Percentiles rank a stretch among this genome's conserved stretches.
phyloP scores from a whole-genome alignment of 2,888 invertebrate species.

The Sarcophaga subvicina region DNA sequence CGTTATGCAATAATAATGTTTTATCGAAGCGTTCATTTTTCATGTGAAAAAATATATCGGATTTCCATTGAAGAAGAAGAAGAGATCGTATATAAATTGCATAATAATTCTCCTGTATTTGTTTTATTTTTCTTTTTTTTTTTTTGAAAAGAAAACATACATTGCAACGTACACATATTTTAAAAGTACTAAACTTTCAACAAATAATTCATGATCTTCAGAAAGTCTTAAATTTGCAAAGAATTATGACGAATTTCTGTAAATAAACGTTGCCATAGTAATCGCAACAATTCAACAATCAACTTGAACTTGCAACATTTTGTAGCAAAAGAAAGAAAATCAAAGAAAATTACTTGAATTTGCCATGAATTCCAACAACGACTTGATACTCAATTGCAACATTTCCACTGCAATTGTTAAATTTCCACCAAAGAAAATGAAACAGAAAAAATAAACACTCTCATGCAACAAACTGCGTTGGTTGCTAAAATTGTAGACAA shows the following conservation, averaged over 20 bases:
- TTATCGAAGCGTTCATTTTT: too few relatives aligned
- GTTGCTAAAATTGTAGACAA: constrained; percentile 44
- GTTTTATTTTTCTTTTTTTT: too few relatives aligned
- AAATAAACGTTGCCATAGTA: neutral
- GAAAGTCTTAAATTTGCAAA: constrained; percentile 29
- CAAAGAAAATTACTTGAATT: constrained; percentile 29
- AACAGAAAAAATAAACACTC: neutral
- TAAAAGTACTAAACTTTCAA: neutral
- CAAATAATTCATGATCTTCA: neutral
- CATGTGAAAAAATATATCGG: too few relatives aligned
- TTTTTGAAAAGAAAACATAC: too few relatives aligned
- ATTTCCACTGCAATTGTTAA: constrained; percentile 42
- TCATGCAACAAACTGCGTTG: constrained; percentile 52
- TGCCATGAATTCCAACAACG: constrained; percentile 27
- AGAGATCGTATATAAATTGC: too few relatives aligned
- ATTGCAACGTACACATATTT: neutral
- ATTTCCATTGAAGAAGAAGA: too few relatives aligned
- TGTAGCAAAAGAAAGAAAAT: neutral
- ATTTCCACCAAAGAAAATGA: neutral
- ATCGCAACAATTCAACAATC: neutral
- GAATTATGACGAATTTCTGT: constrained; percentile 21
- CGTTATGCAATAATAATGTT: too few relatives aligned
- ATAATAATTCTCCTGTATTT: too few relatives aligned
- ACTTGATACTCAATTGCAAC: constrained; percentile 12
- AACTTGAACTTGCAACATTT: constrained; percentile 13